phyloP scores from a whole-genome alignment of 2,797 vertebrate genomes.

The Tokudaia muenninki region DNA sequence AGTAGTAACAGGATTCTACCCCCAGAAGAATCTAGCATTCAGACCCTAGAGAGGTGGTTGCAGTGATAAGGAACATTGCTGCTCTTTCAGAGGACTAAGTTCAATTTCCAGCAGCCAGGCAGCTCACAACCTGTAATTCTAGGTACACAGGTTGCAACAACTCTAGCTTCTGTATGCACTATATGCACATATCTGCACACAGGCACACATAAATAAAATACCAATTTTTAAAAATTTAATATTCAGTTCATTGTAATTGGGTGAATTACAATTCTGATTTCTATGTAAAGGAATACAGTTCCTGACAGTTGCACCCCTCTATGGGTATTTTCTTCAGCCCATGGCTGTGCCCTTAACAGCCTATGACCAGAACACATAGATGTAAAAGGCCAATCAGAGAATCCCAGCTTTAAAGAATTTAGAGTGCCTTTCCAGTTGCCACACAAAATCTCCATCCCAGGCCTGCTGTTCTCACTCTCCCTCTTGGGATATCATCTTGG shows the following conservation, averaged over 20 bases:
- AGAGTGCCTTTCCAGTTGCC: background rate
- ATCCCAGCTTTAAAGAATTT: background rate
- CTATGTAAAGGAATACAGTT: conserved; percentile 18
- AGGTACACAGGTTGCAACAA: background rate
- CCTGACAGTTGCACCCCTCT: background rate
- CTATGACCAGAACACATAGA: background rate
- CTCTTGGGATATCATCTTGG: background rate
- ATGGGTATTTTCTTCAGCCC: background rate
- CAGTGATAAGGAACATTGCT: background rate
- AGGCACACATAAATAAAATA: background rate
- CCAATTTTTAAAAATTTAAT: background rate
- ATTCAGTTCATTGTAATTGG: conserved; percentile 12
- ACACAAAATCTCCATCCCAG: background rate
- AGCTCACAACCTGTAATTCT: background rate
- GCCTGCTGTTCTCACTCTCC: background rate
- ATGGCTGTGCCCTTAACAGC: background rate
- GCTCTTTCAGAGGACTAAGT: background rate
- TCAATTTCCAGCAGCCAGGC: background rate
- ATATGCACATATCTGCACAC: background rate
- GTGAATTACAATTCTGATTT: conserved; percentile 32
- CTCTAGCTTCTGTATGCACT: background rate
- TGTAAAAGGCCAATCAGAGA: background rate
- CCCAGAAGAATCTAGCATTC: background rate
- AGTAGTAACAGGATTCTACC: background rate
- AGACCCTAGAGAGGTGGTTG: background rate